A percentile compares a stretch with the other conserved stretches of the same genome.
These are phyloP conservation scores for Halichondria panicea DNA, from an alignment of 37 sponge, comb jelly and placozoan species.

Conservation along the genomic window DNA sequence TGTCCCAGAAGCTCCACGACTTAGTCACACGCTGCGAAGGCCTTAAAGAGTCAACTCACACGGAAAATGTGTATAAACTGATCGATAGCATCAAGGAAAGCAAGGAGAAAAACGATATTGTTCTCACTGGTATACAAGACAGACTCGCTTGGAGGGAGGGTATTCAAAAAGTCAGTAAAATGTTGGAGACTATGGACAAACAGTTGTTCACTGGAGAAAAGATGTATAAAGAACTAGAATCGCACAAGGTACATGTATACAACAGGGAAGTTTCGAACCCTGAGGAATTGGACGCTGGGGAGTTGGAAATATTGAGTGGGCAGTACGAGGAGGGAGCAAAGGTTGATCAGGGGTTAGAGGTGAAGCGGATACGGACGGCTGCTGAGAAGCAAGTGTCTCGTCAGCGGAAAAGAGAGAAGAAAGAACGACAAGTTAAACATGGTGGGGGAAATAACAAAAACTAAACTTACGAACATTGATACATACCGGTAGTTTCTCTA, in stretches of 20 bases:
- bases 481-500: no score
- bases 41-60: not conserved
- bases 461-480: no score
- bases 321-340: no score
- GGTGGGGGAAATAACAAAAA: no score
- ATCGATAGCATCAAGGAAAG: constrained; percentile 22
- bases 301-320: not conserved
- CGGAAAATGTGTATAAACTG: constrained; percentile 3
- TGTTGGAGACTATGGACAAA: not conserved
- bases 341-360: no score
- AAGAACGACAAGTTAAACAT: not conserved
- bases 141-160: constrained; percentile 7
- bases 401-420: constrained; percentile 5
- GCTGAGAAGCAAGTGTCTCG: constrained; percentile 13
- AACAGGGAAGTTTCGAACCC: no score
- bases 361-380: not conserved
- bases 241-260: no score
- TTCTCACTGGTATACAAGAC: not conserved
- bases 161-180: not conserved
- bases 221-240: no score
- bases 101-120: constrained; percentile 2
- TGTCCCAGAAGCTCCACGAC: not conserved
- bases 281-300: not conserved
- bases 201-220: not conserved
- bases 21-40: not conserved